Base-by-base conservation (phyloP, 2,797 vertebrate species). In the Cyclopterus lumpus region DNA sequence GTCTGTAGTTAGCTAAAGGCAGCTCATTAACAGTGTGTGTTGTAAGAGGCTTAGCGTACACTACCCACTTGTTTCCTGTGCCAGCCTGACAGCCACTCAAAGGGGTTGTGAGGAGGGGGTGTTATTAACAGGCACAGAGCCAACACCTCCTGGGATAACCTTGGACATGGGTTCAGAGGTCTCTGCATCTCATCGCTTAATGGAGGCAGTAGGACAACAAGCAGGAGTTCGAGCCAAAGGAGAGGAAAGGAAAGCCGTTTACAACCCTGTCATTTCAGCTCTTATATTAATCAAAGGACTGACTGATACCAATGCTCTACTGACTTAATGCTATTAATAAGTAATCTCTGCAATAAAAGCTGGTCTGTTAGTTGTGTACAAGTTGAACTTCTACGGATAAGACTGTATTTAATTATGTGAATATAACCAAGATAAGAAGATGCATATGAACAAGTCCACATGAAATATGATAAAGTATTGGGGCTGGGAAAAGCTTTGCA, bases 151-250 rank as follows among this genome's bases (percentile, higher is more conserved):
- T 71, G 67, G 86, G 87, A 89, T 87, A 90, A 92, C 90, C 90
- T 92, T 92, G 89, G 89, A 89, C 85, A 86, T 65, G 67, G 75
- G 91, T 92, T 92, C 91, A 92, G 77, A 92, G 90, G 89, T 89
- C 86, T 65, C 71, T 78, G 77, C 82, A 82, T 90, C 84, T 91
- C 86, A 92, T 91, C 82, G 40, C 84, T 85, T 85, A 86, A 90
- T 87, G 81, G 82, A 89, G 85, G 80, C 80, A 79, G 84, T 66
- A 67, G 77, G 78, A 86, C 84, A 73, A 79, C 78, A 74, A 70
- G 74, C 77, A 64, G 20, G 73, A 73, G 53, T 58, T 46, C 0
- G 10, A 76, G 75, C 81, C 72, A 75, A 68, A 64, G 63, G 66
- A 82, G 67, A 82, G 72, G 73, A 81, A 69, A 86, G 70, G 69